A percentile compares a stretch with the other conserved stretches of the same genome.
Evolutionary conservation across 2,888 invertebrate genomes (phyloP).

Genomic region (Dasypogon diadema): DNA sequence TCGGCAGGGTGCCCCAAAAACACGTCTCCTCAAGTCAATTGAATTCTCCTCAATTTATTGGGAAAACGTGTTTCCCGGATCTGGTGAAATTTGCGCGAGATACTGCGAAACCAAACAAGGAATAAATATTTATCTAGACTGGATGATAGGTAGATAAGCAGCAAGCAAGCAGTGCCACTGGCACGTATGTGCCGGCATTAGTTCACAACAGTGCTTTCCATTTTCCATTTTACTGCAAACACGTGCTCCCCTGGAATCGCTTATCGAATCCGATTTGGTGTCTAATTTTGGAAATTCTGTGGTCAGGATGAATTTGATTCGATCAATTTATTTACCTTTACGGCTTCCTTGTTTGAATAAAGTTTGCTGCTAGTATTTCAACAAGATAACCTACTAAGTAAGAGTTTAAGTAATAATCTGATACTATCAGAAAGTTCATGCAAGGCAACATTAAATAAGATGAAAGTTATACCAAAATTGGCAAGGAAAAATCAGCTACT

Average conservation of each 20-base stretch:
- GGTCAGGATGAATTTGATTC: conserved; percentile 2
- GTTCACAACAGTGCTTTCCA: neutral
- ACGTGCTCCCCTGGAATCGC: neutral
- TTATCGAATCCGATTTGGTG: neutral
- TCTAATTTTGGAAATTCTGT: conserved; percentile 6
- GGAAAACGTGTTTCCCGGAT: conserved; percentile 3
- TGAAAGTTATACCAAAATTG: no score
- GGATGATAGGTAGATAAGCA: neutral
- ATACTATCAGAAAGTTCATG: no score
- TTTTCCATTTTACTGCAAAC: neutral
- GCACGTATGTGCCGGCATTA: neutral
- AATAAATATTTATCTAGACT: conserved; percentile 17
- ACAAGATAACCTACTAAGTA: no score
- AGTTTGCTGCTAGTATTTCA: neutral
- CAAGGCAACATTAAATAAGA: no score
- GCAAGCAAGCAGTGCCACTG: neutral
- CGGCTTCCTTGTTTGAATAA: neutral
- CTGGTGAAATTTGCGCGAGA: neutral
- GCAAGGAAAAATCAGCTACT: no score
- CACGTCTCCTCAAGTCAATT: neutral
- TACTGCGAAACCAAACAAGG: neutral
- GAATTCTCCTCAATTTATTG: conserved; percentile 15
- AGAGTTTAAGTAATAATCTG: no score
- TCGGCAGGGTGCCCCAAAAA: no score
- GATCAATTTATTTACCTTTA: neutral